These are phyloP conservation scores for Panurus biarmicus DNA, from an alignment of 2,113 vertebrate species.

Conservation along the genomic window DNA sequence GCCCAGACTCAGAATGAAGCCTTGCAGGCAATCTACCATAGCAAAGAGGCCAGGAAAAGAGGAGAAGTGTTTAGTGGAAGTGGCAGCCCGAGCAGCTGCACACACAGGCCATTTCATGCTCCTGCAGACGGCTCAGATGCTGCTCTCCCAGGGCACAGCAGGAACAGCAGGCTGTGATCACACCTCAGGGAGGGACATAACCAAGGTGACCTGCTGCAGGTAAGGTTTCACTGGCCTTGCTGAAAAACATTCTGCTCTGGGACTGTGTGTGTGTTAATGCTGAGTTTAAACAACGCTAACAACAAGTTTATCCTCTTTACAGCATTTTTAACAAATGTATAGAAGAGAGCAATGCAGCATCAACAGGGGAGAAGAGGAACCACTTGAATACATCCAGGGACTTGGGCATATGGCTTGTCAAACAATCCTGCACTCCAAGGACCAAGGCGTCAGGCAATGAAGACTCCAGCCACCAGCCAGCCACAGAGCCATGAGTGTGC, in stretches of 20 bases:
- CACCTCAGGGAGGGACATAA: not conserved
- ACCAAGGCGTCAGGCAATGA: not conserved
- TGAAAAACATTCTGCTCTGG: not conserved
- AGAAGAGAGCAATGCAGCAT: not conserved
- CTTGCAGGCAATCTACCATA: not conserved
- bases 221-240: not conserved
- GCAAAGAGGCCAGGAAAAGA: not conserved
- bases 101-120: not conserved
- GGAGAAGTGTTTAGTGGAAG: not conserved
- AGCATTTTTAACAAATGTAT: not conserved
- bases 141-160: not conserved
- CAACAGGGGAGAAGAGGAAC: not conserved
- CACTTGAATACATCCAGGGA: not conserved
- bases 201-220: not conserved
- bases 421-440: not conserved
- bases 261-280: not conserved
- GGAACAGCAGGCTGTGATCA: not conserved
- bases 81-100: not conserved
- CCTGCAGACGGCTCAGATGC: not conserved
- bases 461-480: not conserved
- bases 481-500: not conserved
- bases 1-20: not conserved
- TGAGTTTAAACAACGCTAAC: not conserved
- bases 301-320: not conserved
- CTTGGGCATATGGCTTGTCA: not conserved